Evolutionary conservation across 1,140 invertebrate species (phyloP), one percentile per base, ranked within the genome.

Genomic region (Geopemphigus sp.): DNA sequence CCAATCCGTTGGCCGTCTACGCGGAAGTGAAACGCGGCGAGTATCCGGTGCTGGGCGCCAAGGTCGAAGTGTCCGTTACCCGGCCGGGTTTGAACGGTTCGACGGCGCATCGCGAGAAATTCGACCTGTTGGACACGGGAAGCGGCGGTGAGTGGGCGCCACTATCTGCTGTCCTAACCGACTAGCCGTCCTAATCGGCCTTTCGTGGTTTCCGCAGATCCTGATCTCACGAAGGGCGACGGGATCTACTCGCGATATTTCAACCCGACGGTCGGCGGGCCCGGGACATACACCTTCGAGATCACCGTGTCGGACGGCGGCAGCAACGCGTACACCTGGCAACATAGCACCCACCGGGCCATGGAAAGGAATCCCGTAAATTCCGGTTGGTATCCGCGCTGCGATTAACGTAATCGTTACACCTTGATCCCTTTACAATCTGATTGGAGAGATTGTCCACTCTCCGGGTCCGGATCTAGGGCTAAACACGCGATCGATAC

Each of bases 211-310:
- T 64, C 82, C 83, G 22, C 81, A 89, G 90, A 90, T 85, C 89
- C 90, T 5, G 91, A 92, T 84, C 86, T 91, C 15, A 89, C 87
- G 22, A 87, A 87, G 85, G 87, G 88, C 12, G 91, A 92, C 84
- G 90, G 91, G 19, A 85, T 91, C 19, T 92, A 91, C 83, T 89
- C 89, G 0, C 85, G 89, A 70, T 91, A 90, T 82, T 89, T 90
- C 81, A 88, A 87, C 29, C 84, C 87, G n/a, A 84, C 84, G 39
- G 83, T 85, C 73, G 84, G 85, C 54, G 85, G 85, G 32, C 82
- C 84, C 26, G 89, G 89, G 4, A 83, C 84, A 4, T 89, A 89
- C 82, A 87, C 85, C n/a, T 87, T 88, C 81, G 85, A 87, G 81
- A 85, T 86, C 0, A 84, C 84, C 0, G 84, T 87, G 26, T 85